Percentiles rank a stretch among this genome's conserved stretches.
Evolutionary conservation across 2,113 vertebrate species (phyloP).

Genomic region (Vidua macroura): DNA sequence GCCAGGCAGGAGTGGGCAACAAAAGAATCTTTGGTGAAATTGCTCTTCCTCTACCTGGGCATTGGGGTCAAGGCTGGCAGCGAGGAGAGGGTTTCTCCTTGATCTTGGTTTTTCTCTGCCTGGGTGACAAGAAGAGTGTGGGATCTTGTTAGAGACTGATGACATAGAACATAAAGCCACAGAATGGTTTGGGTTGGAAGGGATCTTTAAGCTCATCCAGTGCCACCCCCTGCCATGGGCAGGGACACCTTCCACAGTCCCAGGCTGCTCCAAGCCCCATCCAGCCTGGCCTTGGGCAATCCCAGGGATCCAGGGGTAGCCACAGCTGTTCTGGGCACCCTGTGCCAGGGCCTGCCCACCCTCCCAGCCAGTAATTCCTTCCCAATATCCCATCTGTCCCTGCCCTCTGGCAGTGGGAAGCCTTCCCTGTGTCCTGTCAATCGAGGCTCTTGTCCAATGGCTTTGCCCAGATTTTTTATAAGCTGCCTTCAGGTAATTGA

Average conservation of each 20-base stretch:
- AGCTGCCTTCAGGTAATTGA: background rate
- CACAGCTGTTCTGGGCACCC: background rate
- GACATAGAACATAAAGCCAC: background rate
- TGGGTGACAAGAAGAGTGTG: background rate
- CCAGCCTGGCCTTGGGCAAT: fast-evolving
- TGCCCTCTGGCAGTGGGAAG: background rate
- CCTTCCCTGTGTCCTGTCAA: too few species aligned
- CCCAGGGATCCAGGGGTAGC: background rate
- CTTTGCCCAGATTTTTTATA: background rate
- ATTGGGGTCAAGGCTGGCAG: background rate
- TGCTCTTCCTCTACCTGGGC: background rate
- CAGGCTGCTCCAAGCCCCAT: fast-evolving
- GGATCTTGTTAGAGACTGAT: background rate
- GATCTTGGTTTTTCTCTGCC: background rate
- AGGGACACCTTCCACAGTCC: fast-evolving
- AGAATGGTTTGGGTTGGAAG: background rate
- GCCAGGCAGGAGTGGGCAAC: background rate
- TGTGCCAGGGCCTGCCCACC: fast-evolving
- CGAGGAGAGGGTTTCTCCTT: background rate
- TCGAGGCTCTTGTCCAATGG: background rate
- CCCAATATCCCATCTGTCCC: fast-evolving
- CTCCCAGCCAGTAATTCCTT: background rate
- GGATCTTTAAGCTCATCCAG: background rate
- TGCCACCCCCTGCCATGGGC: background rate
- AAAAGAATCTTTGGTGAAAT: background rate